Percentiles rank a stretch among this genome's conserved stretches.
phyloP scores from a whole-genome alignment of 2,113 vertebrate species.

The Malaclemys terrapin region DNA sequence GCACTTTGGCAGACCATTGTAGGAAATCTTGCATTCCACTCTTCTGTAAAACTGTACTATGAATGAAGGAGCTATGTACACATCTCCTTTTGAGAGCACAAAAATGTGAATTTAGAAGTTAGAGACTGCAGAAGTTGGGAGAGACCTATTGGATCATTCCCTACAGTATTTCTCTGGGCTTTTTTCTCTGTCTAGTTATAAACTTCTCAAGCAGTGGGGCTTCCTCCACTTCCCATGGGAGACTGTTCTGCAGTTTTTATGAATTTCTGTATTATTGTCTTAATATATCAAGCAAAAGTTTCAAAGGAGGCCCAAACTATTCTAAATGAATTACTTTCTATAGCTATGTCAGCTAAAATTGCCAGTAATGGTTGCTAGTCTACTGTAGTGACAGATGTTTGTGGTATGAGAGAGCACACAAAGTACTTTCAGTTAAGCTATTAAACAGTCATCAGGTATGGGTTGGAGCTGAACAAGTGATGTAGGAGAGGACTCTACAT shows the following conservation, averaged over 20 bases:
- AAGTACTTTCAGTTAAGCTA: background rate
- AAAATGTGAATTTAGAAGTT: background rate
- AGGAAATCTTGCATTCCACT: background rate
- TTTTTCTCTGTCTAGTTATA: background rate
- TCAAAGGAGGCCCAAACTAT: background rate
- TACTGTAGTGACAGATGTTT: background rate
- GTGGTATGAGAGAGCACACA: rapidly evolving
- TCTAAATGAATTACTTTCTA: background rate
- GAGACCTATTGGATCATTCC: background rate
- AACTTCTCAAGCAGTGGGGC: background rate
- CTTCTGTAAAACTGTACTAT: background rate
- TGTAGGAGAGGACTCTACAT: background rate
- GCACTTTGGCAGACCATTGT: background rate
- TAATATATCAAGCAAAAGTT: background rate
- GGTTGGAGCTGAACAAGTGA: background rate
- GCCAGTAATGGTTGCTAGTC: background rate
- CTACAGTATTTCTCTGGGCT: background rate
- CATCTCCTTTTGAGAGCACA: background rate
- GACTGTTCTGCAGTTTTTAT: slow-evolving; percentile 10
- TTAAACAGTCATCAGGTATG: background rate
- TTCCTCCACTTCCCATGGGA: background rate
- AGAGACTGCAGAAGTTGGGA: background rate
- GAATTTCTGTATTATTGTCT: background rate
- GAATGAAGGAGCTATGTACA: background rate
- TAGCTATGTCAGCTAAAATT: background rate